phyloP scores from a whole-genome alignment of 2,888 invertebrate genomes.

The Rhyacophila evoluta region DNA sequence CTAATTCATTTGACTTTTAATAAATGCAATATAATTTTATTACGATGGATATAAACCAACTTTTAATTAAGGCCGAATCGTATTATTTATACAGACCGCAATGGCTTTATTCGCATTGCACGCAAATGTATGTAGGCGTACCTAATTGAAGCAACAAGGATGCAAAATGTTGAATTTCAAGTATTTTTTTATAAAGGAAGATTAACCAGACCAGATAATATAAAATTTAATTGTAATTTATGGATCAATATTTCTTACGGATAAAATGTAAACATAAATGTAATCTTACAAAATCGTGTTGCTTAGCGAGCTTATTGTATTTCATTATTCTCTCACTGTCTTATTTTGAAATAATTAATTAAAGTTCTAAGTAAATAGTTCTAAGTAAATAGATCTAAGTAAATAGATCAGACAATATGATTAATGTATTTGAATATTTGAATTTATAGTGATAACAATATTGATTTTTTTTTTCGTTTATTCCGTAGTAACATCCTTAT shows the following conservation, averaged over 20 bases:
- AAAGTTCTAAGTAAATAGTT: too few species aligned
- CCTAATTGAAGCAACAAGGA: conserved; percentile 18
- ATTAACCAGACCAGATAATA: not conserved
- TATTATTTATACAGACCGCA: conserved; percentile 2
- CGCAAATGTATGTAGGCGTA: not conserved
- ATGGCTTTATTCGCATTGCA: not conserved
- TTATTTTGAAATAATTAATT: too few species aligned
- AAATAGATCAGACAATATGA: too few species aligned
- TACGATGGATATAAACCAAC: not conserved
- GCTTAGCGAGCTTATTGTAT: too few species aligned
- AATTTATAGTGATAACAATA: too few species aligned
- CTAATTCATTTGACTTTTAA: conserved; percentile 4
- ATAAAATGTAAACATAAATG: too few species aligned
- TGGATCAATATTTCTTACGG: not conserved
- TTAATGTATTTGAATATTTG: too few species aligned
- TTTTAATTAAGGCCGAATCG: not conserved
- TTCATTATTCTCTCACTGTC: too few species aligned
- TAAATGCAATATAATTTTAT: conserved; percentile 2
- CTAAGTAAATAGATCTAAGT: too few species aligned
- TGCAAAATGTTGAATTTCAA: conserved; percentile 12
- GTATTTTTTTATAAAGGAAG: not conserved
- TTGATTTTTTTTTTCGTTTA: too few species aligned
- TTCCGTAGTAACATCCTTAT: too few species aligned
- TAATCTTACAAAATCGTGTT: too few species aligned
- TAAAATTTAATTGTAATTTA: not conserved